A percentile compares a stretch with the other conserved stretches of the same genome.
phyloP scores from a whole-genome alignment of 2,113 vertebrate genomes.

The Aptenodytes patagonicus region DNA sequence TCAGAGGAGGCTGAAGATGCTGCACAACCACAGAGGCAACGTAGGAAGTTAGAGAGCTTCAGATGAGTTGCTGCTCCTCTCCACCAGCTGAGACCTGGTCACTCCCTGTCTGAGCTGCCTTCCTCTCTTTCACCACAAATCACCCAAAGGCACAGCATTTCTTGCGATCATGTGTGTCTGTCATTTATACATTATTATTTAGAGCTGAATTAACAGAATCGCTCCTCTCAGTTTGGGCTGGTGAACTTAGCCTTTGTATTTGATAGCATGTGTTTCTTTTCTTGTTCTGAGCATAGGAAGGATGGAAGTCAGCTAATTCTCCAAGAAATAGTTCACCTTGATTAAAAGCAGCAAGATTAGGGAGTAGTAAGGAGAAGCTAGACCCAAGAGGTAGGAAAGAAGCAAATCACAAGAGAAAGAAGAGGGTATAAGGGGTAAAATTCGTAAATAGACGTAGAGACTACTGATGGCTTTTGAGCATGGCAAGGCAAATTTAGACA shows the following conservation, averaged over 20 bases:
- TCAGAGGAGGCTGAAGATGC: not conserved
- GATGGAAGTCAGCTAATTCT: not conserved
- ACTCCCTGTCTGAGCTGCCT: not conserved
- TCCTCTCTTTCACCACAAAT: not conserved
- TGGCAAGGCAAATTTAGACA: not conserved
- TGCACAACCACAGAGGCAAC: not conserved
- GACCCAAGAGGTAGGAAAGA: not conserved
- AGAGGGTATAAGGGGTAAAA: not conserved
- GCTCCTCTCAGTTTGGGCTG: not conserved
- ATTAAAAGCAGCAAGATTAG: not conserved
- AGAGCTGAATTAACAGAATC: not conserved
- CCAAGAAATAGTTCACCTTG: not conserved
- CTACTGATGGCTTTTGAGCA: not conserved
- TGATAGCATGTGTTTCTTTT: not conserved
- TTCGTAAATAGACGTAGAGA: not conserved
- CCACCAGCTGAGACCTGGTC: not conserved
- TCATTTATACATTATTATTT: not conserved
- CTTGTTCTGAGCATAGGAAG: not conserved
- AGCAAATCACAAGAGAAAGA: not conserved
- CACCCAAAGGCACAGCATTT: not conserved
- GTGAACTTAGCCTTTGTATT: not conserved
- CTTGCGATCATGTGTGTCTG: not conserved
- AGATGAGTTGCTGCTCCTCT: not conserved
- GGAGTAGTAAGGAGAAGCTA: not conserved
- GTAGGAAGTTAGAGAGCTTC: not conserved